Percentiles rank a stretch among this genome's conserved stretches.
Conservation (phyloP, 2,888 invertebrate genomes). For the Zhuqinia jingwanae region DNA sequence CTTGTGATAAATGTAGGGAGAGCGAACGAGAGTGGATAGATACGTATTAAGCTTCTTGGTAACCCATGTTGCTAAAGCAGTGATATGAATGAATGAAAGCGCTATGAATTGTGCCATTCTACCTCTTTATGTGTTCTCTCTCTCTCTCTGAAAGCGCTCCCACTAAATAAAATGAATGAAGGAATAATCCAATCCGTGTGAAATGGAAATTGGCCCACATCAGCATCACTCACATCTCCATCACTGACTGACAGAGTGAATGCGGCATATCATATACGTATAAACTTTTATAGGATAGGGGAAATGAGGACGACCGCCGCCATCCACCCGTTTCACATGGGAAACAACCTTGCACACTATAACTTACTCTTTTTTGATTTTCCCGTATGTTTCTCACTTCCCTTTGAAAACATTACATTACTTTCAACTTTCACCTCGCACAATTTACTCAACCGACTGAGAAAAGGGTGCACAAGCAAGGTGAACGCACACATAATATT, state of each 20-base stretch:
- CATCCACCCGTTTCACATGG: not conserved
- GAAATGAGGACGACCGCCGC: not conserved
- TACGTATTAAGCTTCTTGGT: too few species aligned
- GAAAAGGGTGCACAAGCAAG: constrained; percentile 25
- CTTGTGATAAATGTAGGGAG: too few species aligned
- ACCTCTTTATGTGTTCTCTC: constrained; percentile 8
- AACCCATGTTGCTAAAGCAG: too few species aligned
- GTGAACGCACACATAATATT: not conserved
- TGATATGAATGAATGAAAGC: not conserved
- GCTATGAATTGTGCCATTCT: not conserved
- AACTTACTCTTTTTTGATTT: too few species aligned
- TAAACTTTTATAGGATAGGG: too few species aligned
- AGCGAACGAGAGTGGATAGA: not conserved
- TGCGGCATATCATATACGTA: not conserved
- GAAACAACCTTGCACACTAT: too few species aligned
- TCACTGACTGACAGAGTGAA: not conserved
- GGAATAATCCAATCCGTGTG: constrained; percentile 51
- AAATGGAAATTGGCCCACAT: constrained; percentile 61
- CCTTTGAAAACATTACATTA: constrained; percentile 37
- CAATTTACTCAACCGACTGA: constrained; percentile 44
- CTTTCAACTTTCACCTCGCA: constrained; percentile 64
- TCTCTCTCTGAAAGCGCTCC: constrained; percentile 31
- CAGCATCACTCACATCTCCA: constrained; percentile 1
- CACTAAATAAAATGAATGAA: constrained; percentile 43
- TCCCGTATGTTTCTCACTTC: constrained; percentile 24